Percentiles rank a stretch among this genome's conserved stretches.
Evolutionary conservation across 2,888 invertebrate species (phyloP).

Genomic region (Phalangium opilio): DNA sequence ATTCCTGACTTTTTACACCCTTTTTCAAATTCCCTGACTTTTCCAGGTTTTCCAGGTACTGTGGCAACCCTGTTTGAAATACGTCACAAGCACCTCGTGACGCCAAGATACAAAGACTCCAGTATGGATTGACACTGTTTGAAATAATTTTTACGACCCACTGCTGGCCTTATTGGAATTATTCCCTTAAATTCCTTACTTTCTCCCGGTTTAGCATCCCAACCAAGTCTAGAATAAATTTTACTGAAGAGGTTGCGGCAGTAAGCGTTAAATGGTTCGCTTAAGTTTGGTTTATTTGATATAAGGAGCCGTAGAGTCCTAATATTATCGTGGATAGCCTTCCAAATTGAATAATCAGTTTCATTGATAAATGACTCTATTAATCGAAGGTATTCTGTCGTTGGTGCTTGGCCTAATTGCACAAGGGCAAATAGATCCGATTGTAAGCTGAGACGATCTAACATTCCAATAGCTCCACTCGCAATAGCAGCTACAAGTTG

Average conservation of each 20-base stretch:
- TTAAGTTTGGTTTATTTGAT: slow-evolving; percentile 57
- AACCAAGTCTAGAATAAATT: slow-evolving; percentile 58
- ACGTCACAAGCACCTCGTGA: too few species aligned
- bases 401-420: slow-evolving; percentile 65
- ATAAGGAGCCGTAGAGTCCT: slow-evolving; percentile 56
- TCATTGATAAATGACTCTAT: slow-evolving; percentile 70
- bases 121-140: too few species aligned
- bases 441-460: slow-evolving; percentile 74
- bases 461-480: slow-evolving; percentile 60
- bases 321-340: slow-evolving; percentile 59
- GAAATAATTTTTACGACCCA: too few species aligned
- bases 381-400: slow-evolving; percentile 63
- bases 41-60: too few species aligned
- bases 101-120: too few species aligned
- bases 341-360: slow-evolving; percentile 87
- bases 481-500: slow-evolving; percentile 63
- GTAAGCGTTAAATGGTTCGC: slow-evolving; percentile 55
- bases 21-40: too few species aligned
- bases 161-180: too few species aligned
- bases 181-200: too few species aligned
- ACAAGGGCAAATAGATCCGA: slow-evolving; percentile 42
- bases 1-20: too few species aligned
- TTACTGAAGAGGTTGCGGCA: slow-evolving; percentile 55
- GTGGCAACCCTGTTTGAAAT: too few species aligned
- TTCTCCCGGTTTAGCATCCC: slow-evolving; percentile 67